Evolutionary conservation across 2,113 vertebrate genomes (phyloP).

Genomic region (Corythornis vintsioides): DNA sequence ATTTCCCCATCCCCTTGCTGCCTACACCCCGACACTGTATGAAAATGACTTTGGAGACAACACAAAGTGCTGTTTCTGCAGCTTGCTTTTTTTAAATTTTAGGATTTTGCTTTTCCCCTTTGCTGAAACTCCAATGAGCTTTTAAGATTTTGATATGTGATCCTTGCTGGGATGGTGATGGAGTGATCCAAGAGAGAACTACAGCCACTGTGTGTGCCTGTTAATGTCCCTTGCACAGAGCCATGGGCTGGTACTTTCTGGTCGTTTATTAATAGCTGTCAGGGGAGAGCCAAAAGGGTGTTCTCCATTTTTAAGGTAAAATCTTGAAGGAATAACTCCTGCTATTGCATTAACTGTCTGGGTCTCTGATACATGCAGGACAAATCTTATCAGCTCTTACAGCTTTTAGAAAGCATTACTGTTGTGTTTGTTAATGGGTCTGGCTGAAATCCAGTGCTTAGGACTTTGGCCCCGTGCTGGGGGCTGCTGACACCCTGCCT

Average conservation of each 20-base stretch:
- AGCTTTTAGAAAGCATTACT: not conserved
- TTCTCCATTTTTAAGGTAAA: not conserved
- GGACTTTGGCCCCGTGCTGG: not conserved
- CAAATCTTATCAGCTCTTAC: not conserved
- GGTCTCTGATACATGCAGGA: not conserved
- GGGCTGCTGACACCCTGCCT: not conserved
- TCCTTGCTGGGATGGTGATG: not conserved
- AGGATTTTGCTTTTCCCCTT: conserved; percentile 21
- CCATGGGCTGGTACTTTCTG: not conserved
- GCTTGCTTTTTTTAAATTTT: conserved; percentile 22
- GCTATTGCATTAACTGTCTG: not conserved
- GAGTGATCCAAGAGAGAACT: not conserved
- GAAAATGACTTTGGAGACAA: conserved; percentile 63
- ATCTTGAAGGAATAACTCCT: not conserved
- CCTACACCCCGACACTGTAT: conserved; percentile 37
- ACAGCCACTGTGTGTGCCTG: not conserved
- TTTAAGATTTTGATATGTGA: not conserved
- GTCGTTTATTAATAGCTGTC: not conserved
- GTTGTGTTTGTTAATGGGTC: not conserved
- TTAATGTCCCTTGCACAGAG: not conserved
- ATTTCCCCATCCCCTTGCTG: conserved; percentile 32
- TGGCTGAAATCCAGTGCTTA: not conserved
- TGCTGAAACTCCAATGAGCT: not conserved
- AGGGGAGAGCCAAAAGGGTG: not conserved
- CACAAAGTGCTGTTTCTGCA: conserved; percentile 53